These are phyloP conservation scores for Caenorhabditis zanzibari DNA, from an alignment of 2,888 invertebrate genomes.

Conservation along the genomic window DNA sequence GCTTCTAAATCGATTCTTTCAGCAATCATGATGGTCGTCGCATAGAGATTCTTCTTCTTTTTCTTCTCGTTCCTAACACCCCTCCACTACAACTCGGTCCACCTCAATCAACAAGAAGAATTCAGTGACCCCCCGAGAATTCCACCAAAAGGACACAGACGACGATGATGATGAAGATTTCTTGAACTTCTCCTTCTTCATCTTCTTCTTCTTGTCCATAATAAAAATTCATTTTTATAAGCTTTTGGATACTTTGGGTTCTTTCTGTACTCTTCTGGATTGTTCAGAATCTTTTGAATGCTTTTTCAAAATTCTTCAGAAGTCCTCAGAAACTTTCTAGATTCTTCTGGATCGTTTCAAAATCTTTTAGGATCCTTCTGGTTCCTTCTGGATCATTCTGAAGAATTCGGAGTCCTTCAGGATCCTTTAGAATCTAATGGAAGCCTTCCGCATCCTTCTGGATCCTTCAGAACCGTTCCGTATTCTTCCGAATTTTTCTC, in stretches of 20 bases:
- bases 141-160: background rate
- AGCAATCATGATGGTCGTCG: conserved; percentile 58
- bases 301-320: too few species aligned
- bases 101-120: conserved; percentile 2
- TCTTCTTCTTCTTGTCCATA: conserved; percentile 26
- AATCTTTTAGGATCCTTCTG: too few species aligned
- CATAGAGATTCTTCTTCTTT: conserved; percentile 2
- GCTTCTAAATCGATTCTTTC: conserved; percentile 10
- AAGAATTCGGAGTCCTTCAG: too few species aligned
- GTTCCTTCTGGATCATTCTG: too few species aligned
- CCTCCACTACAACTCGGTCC: background rate
- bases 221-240: too few species aligned
- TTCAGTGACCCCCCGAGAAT: background rate
- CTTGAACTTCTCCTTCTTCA: too few species aligned
- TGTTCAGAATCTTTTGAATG: too few species aligned
- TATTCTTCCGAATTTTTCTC: too few species aligned
- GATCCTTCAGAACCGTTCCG: background rate
- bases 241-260: too few species aligned
- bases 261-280: too few species aligned
- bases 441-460: conserved; percentile 1
- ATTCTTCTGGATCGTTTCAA: too few species aligned
- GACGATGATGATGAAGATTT: background rate
- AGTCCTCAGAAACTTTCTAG: too few species aligned
- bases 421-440: background rate
- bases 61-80: background rate